These are phyloP conservation scores for honey bee (Apis mellifera) DNA, from an alignment of 1,140 invertebrate genomes.

Conservation along the genomic window Amel_HAv3.1 CM009941.2:534001-534500, in stretches of 20 bases:
- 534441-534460: background rate
- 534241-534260: conserved; percentile 85
- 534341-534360: conserved; percentile 70
- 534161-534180: conserved; percentile 85
- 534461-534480: background rate
- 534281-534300: conserved; percentile 80
- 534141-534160: conserved; percentile 46
- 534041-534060: background rate
- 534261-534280: conserved; percentile 84
- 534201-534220: conserved; percentile 78
- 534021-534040: conserved; percentile 56
- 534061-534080: conserved; percentile 28
- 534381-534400: background rate
- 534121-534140: conserved; percentile 62
- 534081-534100: conserved; percentile 62
- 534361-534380: background rate
- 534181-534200: conserved; percentile 85
- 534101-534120: conserved; percentile 67
- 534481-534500: background rate
- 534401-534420: conserved; percentile 10
- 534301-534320: conserved; percentile 71
- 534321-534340: conserved; percentile 74
- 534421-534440: too few relatives aligned
- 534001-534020: conserved; percentile 84
- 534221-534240: conserved; percentile 83